A percentile compares a stretch with the other conserved stretches of the same genome.
Conservation (phyloP, 2,113 vertebrate species). For the Rattus norvegicus region DNA sequence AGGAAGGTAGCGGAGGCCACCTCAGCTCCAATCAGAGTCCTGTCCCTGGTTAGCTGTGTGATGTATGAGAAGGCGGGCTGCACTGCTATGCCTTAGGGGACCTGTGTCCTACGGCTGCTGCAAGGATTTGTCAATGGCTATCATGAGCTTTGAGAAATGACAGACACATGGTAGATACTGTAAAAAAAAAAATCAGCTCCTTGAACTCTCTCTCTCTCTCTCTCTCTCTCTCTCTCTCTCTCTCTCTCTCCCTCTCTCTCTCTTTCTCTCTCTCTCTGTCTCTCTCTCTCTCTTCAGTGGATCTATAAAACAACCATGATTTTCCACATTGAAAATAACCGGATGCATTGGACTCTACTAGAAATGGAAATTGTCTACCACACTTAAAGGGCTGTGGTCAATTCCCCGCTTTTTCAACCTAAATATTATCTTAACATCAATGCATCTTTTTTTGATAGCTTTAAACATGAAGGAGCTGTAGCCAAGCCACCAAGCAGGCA, state of each 20-base stretch:
- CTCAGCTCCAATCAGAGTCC: neutral
- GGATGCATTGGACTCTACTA: neutral
- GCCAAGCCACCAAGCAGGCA: conserved; percentile 8
- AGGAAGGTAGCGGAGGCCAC: neutral
- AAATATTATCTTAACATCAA: neutral
- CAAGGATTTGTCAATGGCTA: neutral
- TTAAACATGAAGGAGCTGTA: conserved; percentile 24
- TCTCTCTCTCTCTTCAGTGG: neutral
- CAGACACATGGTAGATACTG: neutral
- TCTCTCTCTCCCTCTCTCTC: no score
- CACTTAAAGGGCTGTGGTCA: neutral
- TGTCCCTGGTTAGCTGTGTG: neutral
- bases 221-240: no score
- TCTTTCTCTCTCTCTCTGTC: neutral
- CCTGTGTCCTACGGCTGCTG: neutral
- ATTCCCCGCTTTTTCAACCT: neutral
- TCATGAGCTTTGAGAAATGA: neutral
- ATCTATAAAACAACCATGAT: neutral
- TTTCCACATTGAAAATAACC: neutral
- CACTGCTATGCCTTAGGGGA: no score
- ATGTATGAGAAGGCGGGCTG: neutral
- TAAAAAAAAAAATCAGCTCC: conserved; percentile 22
- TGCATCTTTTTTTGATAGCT: neutral
- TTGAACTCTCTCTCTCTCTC: neutral
- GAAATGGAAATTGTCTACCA: neutral